Conservation (phyloP, 2,113 vertebrate genomes). For the Bostrychus sinensis region DNA sequence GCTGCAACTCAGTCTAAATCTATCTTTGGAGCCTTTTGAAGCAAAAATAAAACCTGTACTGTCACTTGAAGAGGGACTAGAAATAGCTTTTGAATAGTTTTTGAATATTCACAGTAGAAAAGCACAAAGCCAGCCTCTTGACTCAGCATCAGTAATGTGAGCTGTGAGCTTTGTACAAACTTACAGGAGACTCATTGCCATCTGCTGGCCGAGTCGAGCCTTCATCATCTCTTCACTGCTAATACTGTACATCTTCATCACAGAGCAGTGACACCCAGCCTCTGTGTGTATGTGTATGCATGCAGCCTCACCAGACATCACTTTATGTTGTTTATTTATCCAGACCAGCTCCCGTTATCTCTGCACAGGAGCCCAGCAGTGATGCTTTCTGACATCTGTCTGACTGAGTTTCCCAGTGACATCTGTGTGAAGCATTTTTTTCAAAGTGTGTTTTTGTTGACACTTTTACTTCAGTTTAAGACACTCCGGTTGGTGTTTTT, state of each 20-base stretch:
- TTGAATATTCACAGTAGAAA: background rate
- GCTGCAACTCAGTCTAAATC: background rate
- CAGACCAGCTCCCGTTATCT: conserved; percentile 9
- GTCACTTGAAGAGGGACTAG: background rate
- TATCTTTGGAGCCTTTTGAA: background rate
- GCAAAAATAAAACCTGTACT: background rate
- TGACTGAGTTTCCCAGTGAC: conserved; percentile 8
- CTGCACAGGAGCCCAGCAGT: background rate
- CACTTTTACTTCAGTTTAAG: too few relatives aligned
- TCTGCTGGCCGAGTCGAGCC: conserved; percentile 58
- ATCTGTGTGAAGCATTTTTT: conserved; percentile 10
- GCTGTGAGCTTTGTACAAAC: conserved; percentile 4
- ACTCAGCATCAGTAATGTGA: background rate
- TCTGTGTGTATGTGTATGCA: background rate
- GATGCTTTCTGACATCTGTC: conserved; percentile 2
- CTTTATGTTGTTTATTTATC: background rate
- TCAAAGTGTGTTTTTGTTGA: too few relatives aligned
- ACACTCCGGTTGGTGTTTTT: too few relatives aligned
- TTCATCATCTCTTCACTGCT: conserved; percentile 12
- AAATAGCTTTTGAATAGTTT: background rate
- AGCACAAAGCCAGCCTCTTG: conserved; percentile 4
- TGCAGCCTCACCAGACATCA: background rate
- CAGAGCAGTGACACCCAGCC: background rate
- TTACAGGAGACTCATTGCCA: conserved; percentile 63
- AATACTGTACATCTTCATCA: conserved; percentile 16